Conservation (phyloP, 2,113 vertebrate species). For the Elgaria multicarinata region DNA sequence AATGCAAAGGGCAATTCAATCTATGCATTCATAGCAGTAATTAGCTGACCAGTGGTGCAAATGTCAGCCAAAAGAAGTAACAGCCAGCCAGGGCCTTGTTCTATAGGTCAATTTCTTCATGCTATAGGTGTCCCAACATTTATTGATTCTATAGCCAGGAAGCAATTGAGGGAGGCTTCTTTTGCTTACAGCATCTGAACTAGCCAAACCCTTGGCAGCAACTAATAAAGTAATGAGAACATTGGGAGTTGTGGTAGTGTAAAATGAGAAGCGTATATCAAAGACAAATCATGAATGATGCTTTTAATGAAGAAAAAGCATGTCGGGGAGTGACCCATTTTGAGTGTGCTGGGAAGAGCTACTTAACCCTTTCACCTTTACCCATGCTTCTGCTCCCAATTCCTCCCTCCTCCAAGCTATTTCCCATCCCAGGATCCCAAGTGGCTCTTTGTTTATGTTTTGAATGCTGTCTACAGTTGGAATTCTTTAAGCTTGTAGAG, state of each 20-base stretch:
- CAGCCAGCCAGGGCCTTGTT: not conserved
- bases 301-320: not conserved
- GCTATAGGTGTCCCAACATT: not conserved
- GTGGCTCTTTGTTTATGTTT: not conserved
- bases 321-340: not conserved
- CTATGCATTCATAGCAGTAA: slow-evolving; percentile 8
- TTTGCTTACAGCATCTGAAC: not conserved
- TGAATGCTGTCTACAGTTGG: not conserved
- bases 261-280: not conserved
- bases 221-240: slow-evolving; percentile 6
- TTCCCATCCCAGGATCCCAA: not conserved
- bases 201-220: not conserved
- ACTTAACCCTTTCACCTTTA: not conserved
- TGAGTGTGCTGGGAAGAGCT: not conserved
- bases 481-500: no score
- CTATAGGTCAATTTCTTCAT: slow-evolving; percentile 11
- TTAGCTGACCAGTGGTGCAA: slow-evolving; percentile 5
- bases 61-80: slow-evolving; percentile 20
- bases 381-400: not conserved
- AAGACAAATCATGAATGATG: not conserved
- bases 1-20: slow-evolving; percentile 33
- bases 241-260: not conserved
- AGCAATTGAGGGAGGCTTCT: not conserved
- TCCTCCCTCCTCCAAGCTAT: no score
- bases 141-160: slow-evolving; percentile 5